Base-by-base conservation (phyloP, 2,888 invertebrate genomes). In the Agonopterix heracliana region DNA sequence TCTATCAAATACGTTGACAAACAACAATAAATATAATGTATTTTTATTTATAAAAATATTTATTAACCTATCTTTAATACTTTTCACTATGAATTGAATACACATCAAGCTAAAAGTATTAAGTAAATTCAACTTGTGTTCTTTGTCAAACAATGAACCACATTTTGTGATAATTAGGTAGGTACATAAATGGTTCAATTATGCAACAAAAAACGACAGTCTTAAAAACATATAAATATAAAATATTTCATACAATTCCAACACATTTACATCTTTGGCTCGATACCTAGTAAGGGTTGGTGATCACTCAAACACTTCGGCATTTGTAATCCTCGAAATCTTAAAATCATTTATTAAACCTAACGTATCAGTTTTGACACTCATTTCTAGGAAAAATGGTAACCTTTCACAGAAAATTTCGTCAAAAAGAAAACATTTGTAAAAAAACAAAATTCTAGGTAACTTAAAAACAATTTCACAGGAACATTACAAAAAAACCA, bases 251-350 rank as follows among this genome's bases (percentile, higher is more conserved):
- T 56, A 57, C 44, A 71, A 65, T 66, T 78, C 81, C 85, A 83
- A 83, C 81, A 75, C 81, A 81, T 84, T 82, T 82, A 85, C 83
- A 85, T 87, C 87, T 87, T 87, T 87, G 87, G 87, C 82, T 78
- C 77, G 70, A 78, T 81, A 84, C 81, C 83, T 84, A 82, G 78
- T 79, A 78, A 78, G 71, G 74, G 76, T 78, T 80, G 83, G 78
- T 74, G 74, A 76, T 74, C 72, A 74, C 74, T 71, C 66, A 70
- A 75, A 76, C 72, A 74, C 67, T 59, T 51, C 47, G 43, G 10
- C 41, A 45, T 41, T 47, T 54, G 52, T 49, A 50, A 59, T 58
- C 34, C 42, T 53, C 46, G 54, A 52, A 52, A 56, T 52, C 46
- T 47, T 52, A 54, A 34, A 34, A 34, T 41, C 11, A 14, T 35